Base-by-base conservation (phyloP, 2,113 vertebrate species). In the Lonchura striata region DNA sequence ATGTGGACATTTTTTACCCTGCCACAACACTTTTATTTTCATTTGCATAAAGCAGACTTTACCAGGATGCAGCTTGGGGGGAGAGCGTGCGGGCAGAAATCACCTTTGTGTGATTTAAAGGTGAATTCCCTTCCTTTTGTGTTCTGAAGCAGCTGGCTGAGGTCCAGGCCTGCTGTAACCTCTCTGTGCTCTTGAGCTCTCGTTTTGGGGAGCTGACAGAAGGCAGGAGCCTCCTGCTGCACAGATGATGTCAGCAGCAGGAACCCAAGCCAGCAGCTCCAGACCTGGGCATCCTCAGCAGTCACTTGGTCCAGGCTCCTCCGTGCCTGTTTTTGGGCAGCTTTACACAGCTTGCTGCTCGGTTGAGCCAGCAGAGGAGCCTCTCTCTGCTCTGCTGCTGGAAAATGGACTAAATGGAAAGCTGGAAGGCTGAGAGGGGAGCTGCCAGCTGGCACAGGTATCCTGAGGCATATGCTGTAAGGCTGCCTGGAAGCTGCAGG, bases 381-480 rank as follows among this genome's bases (percentile, higher is more conserved):
- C 91, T 92, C 35, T 72, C 88, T 91, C 46, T 72, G 88, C 4
- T 86, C 81, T 37, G 76, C 69, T 81, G 24, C 80, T 94, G 96
- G 96, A 94, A 61, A 30, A 47, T 89, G 83, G 94, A 96, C 91
- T 89, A 87, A 61, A 88, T 44, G 59, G 87, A 84, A 49, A 5
- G n/a, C 94, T 50, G 86, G 37, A 56, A 89, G 39, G 19, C 56
- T 63, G 54, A 25, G 23, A 35, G 88, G 7, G 39, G 74, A 59
- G 82, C 80, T 94, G 95, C 88, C 96, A 96, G 96, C 95, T 97
- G 94, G 95, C 92, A 82, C 7, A 70, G 60, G 59, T 57, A 4
- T 35, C 84, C 86, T n/a, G 21, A 4, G 4, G 63, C 95, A 91
- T 85, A 74, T 87, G 92, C 72, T 94, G 72, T 2, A 70, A 92